phyloP scores from a whole-genome alignment of 2,888 invertebrate species.

The Drosophila cyrtoloma region DNA sequence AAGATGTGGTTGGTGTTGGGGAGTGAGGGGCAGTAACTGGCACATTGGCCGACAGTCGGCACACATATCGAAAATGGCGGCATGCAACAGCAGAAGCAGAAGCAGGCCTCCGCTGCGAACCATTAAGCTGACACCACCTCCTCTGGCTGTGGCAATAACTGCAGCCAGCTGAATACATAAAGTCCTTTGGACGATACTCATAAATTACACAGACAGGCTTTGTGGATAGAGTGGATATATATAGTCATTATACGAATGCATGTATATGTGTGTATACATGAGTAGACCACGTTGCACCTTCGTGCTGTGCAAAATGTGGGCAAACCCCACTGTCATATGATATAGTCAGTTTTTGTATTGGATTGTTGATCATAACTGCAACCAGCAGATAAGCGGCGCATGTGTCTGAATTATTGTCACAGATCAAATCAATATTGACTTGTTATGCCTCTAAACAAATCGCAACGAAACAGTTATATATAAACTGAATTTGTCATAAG shows the following conservation, averaged over 20 bases:
- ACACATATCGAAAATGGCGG: conserved; percentile 47
- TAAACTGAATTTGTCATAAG: neutral
- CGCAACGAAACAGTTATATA: neutral
- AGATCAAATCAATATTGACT: conserved; percentile 7
- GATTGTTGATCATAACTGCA: conserved; percentile 41
- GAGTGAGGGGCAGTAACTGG: conserved; percentile 33
- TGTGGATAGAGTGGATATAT: conserved; percentile 16
- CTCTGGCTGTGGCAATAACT: conserved; percentile 22
- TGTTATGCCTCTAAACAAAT: neutral
- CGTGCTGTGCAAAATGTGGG: conserved; percentile 39
- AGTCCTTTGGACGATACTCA: conserved; percentile 47
- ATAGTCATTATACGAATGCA: conserved; percentile 27
- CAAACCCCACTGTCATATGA: conserved; percentile 39
- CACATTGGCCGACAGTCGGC: conserved; percentile 60
- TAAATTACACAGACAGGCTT: conserved; percentile 52
- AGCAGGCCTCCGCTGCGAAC: conserved; percentile 3
- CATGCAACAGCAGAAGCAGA: conserved; percentile 47
- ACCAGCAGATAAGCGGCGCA: conserved; percentile 20
- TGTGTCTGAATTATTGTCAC: conserved; percentile 17
- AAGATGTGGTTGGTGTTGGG: conserved; percentile 25
- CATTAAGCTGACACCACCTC: conserved; percentile 45
- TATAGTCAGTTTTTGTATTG: conserved; percentile 32
- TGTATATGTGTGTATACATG: conserved; percentile 5
- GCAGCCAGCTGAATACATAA: conserved; percentile 36
- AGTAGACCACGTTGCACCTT: conserved; percentile 31